phyloP scores from a whole-genome alignment of 2,888 invertebrate species.

The Spodoptera picta region DNA sequence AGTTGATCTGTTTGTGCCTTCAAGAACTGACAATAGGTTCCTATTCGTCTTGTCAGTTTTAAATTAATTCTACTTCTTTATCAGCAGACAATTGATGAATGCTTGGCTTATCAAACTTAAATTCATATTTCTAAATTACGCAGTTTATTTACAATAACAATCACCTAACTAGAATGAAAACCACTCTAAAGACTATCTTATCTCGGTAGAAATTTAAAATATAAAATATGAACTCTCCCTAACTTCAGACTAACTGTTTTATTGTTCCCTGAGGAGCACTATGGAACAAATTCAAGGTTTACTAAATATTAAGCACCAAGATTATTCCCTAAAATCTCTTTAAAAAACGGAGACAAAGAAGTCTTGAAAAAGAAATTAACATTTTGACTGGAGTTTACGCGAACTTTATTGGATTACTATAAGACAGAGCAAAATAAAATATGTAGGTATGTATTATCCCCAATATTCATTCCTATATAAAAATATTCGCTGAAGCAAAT shows the following conservation, averaged over 20 bases:
- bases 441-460: conserved; percentile 7
- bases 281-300: conserved; percentile 7
- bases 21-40: too few species aligned
- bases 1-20: too few species aligned
- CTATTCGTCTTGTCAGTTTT: too few species aligned
- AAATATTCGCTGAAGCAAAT: conserved; percentile 21
- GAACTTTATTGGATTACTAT: conserved; percentile 20
- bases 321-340: conserved; percentile 9
- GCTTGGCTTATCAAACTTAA: too few species aligned
- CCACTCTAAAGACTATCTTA: background rate
- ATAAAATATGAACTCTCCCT: background rate
- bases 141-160: background rate
- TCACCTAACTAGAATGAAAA: background rate
- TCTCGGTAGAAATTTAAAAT: conserved; percentile 1
- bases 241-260: conserved; percentile 5
- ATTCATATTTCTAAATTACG: too few species aligned
- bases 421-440: conserved; percentile 12
- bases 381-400: conserved; percentile 1
- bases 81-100: too few species aligned
- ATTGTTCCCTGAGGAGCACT: background rate
- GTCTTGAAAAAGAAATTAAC: conserved; percentile 28
- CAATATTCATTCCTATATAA: conserved; percentile 23
- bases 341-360: conserved; percentile 10
- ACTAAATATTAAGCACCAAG: conserved; percentile 20
- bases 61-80: too few species aligned